Percentiles rank a stretch among this genome's conserved stretches.
Conservation (phyloP, 2,113 vertebrate genomes). For the Aegotheles bennettii region DNA sequence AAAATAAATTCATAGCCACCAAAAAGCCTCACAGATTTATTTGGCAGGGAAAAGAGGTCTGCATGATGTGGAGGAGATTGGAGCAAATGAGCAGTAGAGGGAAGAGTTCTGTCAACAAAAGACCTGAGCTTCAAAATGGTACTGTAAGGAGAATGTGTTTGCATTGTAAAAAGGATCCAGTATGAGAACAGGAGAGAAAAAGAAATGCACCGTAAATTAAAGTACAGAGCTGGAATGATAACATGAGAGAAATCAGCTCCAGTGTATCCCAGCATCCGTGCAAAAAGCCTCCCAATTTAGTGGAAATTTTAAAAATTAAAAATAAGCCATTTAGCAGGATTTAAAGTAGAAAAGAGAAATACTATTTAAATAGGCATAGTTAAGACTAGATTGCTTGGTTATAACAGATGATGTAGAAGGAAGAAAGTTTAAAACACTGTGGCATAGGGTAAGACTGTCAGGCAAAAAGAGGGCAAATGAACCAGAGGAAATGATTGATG, state of each 20-base stretch:
- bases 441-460: neutral
- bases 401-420: rapidly evolving
- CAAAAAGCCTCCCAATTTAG: neutral
- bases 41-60: neutral
- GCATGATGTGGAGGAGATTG: neutral
- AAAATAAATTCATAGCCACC: neutral
- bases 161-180: neutral
- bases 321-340: neutral
- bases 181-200: neutral
- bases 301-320: neutral
- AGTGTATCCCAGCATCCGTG: neutral
- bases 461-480: neutral
- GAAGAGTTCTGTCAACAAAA: neutral
- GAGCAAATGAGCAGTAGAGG: neutral
- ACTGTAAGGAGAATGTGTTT: neutral
- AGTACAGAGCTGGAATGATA: neutral
- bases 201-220: neutral
- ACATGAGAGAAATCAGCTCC: neutral
- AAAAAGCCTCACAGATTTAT: neutral
- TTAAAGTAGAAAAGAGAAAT: neutral
- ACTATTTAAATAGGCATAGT: neutral
- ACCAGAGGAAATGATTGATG: neutral
- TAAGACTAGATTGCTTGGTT: neutral
- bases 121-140: neutral
- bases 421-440: neutral